These are phyloP conservation scores for Dendropsophus ebraccatus DNA, from an alignment of 2,113 vertebrate species.

Conservation along the genomic window DNA sequence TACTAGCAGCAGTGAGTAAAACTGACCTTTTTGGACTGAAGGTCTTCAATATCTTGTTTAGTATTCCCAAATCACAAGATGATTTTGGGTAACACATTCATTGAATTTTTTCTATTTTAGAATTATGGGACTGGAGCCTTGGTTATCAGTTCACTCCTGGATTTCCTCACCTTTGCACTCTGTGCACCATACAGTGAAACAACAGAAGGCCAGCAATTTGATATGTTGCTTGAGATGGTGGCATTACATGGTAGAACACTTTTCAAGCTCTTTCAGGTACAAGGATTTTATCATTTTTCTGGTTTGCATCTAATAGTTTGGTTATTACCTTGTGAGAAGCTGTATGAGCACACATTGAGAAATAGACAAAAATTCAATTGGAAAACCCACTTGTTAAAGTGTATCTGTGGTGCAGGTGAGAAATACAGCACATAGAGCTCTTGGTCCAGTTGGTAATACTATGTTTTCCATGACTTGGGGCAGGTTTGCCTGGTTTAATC, in stretches of 20 bases:
- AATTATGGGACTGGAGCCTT: constrained; percentile 95
- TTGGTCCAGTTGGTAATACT: too few species aligned
- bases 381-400: too few species aligned
- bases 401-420: too few species aligned
- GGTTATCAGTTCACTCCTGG: constrained; percentile 97
- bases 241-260: constrained; percentile 92
- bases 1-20: too few species aligned
- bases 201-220: constrained; percentile 97
- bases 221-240: constrained; percentile 98
- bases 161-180: constrained; percentile 98
- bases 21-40: too few species aligned
- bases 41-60: too few species aligned
- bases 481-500: too few species aligned
- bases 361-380: too few species aligned
- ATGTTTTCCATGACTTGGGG: background rate
- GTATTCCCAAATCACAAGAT: too few species aligned
- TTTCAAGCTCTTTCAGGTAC: constrained; percentile 98
- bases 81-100: too few species aligned
- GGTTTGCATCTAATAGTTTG: background rate
- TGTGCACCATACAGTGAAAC: constrained; percentile 99
- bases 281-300: constrained; percentile 13
- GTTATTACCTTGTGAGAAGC: background rate
- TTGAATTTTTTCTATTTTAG: constrained; percentile 72
- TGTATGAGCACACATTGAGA: background rate
- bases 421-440: too few species aligned